Conservation (phyloP, 2,113 vertebrate species). For the Spilogale gracilis region DNA sequence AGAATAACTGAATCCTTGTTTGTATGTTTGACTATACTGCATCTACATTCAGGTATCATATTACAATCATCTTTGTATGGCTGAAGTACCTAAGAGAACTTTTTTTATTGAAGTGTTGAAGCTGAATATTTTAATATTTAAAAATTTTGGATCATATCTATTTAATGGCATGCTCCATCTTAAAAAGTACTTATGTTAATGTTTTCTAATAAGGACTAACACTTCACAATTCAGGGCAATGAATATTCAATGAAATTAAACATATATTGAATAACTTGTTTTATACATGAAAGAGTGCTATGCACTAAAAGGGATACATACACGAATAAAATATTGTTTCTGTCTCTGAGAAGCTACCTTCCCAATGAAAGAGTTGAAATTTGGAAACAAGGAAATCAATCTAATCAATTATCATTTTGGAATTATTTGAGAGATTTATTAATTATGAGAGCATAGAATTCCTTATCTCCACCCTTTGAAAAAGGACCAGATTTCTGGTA, state of each 20-base stretch:
- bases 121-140: slow-evolving; percentile 15
- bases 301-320: not conserved
- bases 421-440: not conserved
- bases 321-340: slow-evolving; percentile 24
- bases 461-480: not conserved
- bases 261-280: not conserved
- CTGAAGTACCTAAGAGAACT: not conserved
- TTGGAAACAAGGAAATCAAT: not conserved
- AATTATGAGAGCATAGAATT: not conserved
- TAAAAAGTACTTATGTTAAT: not conserved
- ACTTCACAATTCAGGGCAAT: slow-evolving; percentile 14
- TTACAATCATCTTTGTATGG: not conserved
- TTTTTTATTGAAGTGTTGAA: not conserved
- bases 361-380: not conserved
- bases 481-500: not conserved
- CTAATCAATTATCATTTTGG: not conserved
- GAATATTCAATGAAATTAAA: slow-evolving; percentile 41
- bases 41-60: not conserved
- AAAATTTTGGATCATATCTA: not conserved
- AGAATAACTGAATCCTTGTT: not conserved
- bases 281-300: not conserved
- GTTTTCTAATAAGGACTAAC: slow-evolving; percentile 49
- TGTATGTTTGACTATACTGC: not conserved
- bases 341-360: not conserved
- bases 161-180: not conserved